These are phyloP conservation scores for Temnothorax unifasciatus DNA, from an alignment of 2,888 invertebrate species.

Conservation along the genomic window DNA sequence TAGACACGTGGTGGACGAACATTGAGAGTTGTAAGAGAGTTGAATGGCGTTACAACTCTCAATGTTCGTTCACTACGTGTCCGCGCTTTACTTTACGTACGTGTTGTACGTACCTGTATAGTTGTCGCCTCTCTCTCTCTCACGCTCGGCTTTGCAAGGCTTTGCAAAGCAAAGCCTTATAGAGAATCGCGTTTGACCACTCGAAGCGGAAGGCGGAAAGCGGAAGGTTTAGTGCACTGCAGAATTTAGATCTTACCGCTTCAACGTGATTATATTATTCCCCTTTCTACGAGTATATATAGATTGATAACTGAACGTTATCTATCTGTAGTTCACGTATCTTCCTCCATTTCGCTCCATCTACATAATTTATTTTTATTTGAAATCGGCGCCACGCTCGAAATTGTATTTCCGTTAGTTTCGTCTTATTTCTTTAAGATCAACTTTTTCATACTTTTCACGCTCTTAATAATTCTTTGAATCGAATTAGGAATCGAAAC, in stretches of 20 bases:
- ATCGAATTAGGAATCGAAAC: neutral
- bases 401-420: neutral
- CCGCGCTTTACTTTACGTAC: neutral
- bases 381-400: neutral
- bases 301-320: neutral
- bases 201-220: neutral
- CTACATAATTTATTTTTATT: neutral
- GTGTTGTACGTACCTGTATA: too few relatives aligned
- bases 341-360: neutral
- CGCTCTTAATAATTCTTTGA: neutral
- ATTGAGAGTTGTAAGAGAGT: conserved; percentile 6
- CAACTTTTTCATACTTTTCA: neutral
- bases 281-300: too few relatives aligned
- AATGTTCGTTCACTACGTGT: too few relatives aligned
- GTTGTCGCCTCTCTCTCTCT: neutral
- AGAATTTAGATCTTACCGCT: conserved; percentile 12
- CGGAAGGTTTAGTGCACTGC: neutral
- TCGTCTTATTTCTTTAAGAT: neutral
- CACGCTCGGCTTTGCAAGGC: neutral
- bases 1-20: conserved; percentile 65
- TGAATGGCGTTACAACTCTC: too few relatives aligned
- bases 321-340: neutral
- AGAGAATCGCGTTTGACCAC: conserved; percentile 18
- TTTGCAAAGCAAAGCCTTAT: neutral
- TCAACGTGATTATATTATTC: conserved; percentile 1